Conservation (phyloP, 2,797 vertebrate genomes). For the Craterocephalus amniculus region DNA sequence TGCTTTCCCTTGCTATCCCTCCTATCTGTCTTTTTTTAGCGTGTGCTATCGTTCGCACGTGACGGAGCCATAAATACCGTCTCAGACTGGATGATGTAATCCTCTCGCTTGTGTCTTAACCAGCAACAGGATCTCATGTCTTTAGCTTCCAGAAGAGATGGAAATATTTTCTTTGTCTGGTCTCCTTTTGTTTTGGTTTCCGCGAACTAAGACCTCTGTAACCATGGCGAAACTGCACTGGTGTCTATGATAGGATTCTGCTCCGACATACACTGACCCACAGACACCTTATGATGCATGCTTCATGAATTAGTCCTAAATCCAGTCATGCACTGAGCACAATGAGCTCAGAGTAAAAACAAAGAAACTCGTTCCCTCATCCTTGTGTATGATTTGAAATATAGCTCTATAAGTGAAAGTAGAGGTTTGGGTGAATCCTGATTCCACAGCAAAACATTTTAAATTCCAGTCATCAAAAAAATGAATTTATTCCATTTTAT, state of each 20-base stretch:
- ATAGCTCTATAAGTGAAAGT: too few relatives aligned
- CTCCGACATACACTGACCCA: constrained; percentile 2
- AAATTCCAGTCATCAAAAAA: too few relatives aligned
- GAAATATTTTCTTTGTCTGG: constrained; percentile 24
- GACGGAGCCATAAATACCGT: constrained; percentile 32
- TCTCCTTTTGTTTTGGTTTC: constrained; percentile 42
- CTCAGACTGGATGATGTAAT: constrained; percentile 27
- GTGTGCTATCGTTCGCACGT: constrained; percentile 10
- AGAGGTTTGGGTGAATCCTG: too few relatives aligned
- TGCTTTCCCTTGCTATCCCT: constrained; percentile 22
- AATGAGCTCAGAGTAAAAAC: neutral
- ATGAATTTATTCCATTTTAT: too few relatives aligned
- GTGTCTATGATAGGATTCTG: constrained; percentile 14
- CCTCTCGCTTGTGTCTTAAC: constrained; percentile 24
- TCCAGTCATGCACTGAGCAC: neutral
- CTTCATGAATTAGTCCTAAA: neutral
- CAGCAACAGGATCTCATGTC: constrained; percentile 28
- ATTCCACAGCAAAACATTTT: too few relatives aligned
- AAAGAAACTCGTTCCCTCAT: too few relatives aligned
- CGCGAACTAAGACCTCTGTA: constrained; percentile 7
- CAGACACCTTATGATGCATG: neutral
- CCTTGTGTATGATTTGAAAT: too few relatives aligned
- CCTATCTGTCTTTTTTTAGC: constrained; percentile 10
- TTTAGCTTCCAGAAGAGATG: constrained; percentile 2
- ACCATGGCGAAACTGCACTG: neutral